These are phyloP conservation scores for Tolmerus cingulatus DNA, from an alignment of 2,888 invertebrate genomes.

Conservation along the genomic window DNA sequence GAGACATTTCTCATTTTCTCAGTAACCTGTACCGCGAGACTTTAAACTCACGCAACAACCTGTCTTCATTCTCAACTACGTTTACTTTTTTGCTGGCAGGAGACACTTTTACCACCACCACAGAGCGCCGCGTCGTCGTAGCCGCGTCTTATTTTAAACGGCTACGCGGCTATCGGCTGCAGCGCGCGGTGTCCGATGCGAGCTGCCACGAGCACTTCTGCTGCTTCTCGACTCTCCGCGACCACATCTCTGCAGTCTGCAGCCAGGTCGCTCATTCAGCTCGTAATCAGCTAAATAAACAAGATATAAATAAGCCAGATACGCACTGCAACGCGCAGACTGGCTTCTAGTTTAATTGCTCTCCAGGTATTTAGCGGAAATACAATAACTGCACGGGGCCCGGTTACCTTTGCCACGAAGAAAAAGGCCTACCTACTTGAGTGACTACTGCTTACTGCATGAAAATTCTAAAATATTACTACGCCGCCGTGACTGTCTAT, in stretches of 20 bases:
- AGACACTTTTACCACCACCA: constrained; percentile 32
- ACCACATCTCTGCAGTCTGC: background rate
- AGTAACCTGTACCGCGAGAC: constrained; percentile 15
- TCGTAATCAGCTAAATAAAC: constrained; percentile 36
- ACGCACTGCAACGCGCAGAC: background rate
- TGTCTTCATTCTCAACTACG: constrained; percentile 35
- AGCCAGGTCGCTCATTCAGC: constrained; percentile 26
- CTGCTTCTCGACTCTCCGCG: background rate
- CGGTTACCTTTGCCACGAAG: constrained; percentile 3
- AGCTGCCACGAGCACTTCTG: background rate
- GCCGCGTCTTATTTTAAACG: background rate
- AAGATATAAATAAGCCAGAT: constrained; percentile 33
- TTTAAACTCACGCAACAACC: constrained; percentile 27
- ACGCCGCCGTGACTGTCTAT: constrained; percentile 2
- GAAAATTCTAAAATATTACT: constrained; percentile 25
- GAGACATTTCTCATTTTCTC: constrained; percentile 20
- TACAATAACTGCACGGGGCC: background rate
- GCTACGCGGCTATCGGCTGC: background rate
- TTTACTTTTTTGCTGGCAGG: constrained; percentile 20
- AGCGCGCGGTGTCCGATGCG: background rate
- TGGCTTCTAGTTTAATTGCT: constrained; percentile 21
- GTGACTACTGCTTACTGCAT: constrained; percentile 26
- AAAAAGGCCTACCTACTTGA: constrained; percentile 9
- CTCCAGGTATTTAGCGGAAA: constrained; percentile 38
- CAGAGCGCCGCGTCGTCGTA: background rate